Base-by-base conservation (phyloP, 53 echinoderm and acorn worm species). In the Holothuria leucospilota region DNA sequence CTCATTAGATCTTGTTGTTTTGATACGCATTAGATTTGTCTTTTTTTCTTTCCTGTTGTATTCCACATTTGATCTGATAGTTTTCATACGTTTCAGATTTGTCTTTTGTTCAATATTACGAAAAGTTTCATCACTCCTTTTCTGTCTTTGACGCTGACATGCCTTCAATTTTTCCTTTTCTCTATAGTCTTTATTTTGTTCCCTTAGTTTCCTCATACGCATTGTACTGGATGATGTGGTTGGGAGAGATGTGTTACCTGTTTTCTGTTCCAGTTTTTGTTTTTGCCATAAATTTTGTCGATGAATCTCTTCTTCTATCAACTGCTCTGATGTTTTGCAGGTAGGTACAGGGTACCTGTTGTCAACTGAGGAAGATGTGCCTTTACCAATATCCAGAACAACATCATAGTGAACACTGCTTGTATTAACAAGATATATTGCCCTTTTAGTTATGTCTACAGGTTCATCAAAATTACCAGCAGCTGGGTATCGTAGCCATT, bases 351-450 rank as follows among this genome's bases (percentile, higher is more conserved):
- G 6, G 30, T 38, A 24, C 8, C 18, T 8, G 18, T 20, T 69
- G 27, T 9, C 1, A 20, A 46, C 6, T 29, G 39, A 20, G 39
- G 71, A 71, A 29, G 71, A 71, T 41, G 39, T 39, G 20, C n/a
- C 4, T 40, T 40, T 7, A 40, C 40, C 7, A 39, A 71, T 42
- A 42, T 23, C 42, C 18, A 71, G 71, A 39, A 71, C 71, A 39
- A 71, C 40, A 39, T 71, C 71, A 71, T 71, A 71, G 71, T 71
- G 71, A 71, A 41, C n/a, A 39, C 71, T 71, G 71, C 30, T 71
- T 71, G 53, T 59, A 49, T 52, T 78, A 4, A 78, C 53, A 56
- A 78, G 59, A 78, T 59, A 61, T 59, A 59, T 71, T 71, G 39
- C 71, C 16, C 71, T 71, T 29, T 39, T 71, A 15, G 46, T 11